These are phyloP conservation scores for Dermatemys mawii DNA, from an alignment of 2,113 vertebrate species.

Conservation along the genomic window DNA sequence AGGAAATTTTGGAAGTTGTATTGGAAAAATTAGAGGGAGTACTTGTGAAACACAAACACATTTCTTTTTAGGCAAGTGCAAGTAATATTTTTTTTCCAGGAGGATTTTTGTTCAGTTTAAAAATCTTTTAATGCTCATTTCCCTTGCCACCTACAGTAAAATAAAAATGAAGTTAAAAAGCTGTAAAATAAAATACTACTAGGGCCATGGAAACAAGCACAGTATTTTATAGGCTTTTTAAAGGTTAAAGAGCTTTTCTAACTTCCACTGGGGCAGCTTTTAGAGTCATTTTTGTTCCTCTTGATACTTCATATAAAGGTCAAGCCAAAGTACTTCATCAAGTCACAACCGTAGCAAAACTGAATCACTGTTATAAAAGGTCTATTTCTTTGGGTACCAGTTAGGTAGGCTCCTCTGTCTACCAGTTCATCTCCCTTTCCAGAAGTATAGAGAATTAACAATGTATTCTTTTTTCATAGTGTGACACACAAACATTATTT, in stretches of 20 bases:
- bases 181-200: neutral
- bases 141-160: neutral
- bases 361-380: neutral
- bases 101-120: neutral
- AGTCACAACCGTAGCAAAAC: neutral
- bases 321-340: conserved; percentile 15
- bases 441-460: neutral
- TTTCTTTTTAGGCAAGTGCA: neutral
- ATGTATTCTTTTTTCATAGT: neutral
- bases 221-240: neutral
- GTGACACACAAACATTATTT: neutral
- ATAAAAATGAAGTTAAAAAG: neutral
- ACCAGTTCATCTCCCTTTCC: neutral
- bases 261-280: neutral
- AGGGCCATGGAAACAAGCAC: neutral
- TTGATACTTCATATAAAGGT: conserved; percentile 22
- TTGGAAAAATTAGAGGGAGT: neutral
- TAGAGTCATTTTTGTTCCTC: neutral
- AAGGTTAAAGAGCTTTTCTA: conserved; percentile 16
- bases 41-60: neutral
- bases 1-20: neutral
- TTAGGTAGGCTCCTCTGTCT: neutral
- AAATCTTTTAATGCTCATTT: conserved; percentile 15
- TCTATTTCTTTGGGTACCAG: neutral
- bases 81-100: neutral